These are phyloP conservation scores for Notothenia coriiceps DNA, from an alignment of 2,113 vertebrate species.

Conservation along the genomic window DNA sequence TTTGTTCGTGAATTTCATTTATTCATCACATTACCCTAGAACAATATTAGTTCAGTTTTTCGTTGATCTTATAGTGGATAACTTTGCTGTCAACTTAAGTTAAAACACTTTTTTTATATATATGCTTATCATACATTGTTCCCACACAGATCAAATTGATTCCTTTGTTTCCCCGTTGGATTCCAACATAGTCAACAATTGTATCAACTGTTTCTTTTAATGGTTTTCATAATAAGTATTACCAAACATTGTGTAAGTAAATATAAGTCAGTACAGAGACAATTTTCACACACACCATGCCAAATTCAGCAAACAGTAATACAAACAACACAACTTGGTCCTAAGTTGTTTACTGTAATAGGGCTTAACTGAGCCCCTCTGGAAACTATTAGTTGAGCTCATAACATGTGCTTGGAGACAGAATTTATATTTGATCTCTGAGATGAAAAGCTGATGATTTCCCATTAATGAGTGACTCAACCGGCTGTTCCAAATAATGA, in stretches of 20 bases:
- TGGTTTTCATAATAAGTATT: neutral
- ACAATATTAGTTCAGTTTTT: too few species aligned
- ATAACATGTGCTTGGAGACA: constrained; percentile 3
- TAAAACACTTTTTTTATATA: too few species aligned
- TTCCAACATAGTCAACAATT: neutral
- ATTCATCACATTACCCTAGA: too few species aligned
- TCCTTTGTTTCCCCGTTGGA: neutral
- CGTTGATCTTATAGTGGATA: too few species aligned
- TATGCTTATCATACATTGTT: too few species aligned
- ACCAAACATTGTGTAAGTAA: neutral
- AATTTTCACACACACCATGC: neutral
- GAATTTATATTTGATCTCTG: constrained; percentile 20
- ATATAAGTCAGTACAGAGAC: neutral
- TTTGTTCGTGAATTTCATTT: too few species aligned
- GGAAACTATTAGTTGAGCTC: constrained; percentile 54
- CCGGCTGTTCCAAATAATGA: constrained; percentile 43
- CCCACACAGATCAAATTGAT: neutral
- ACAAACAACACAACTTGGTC: neutral
- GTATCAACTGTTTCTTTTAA: neutral
- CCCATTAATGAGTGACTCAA: constrained; percentile 63
- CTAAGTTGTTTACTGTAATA: constrained; percentile 31
- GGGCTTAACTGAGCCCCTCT: constrained; percentile 6
- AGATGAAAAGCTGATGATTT: constrained; percentile 56
- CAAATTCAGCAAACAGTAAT: neutral
- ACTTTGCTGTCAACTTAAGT: too few species aligned